Evolutionary conservation across 1,140 invertebrate genomes (phyloP).

Genomic region (Cataglyphis hispanica): DNA sequence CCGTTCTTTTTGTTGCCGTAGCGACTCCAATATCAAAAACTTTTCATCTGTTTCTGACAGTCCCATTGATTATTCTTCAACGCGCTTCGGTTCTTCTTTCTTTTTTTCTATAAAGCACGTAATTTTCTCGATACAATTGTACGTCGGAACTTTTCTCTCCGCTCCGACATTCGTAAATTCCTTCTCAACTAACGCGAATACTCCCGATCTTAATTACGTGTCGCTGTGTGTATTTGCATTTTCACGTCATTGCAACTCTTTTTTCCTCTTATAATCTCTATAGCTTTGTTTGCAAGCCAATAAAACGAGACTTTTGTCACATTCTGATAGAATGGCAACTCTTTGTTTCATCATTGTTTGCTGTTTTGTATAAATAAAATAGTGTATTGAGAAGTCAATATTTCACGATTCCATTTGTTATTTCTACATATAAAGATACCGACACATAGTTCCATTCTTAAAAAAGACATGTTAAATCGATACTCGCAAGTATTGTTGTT

Average conservation of each 20-base stretch:
- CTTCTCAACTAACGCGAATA: neutral
- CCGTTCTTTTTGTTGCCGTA: conserved; percentile 69
- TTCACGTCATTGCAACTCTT: conserved; percentile 31
- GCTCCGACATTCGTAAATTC: conserved; percentile 19
- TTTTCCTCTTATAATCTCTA: conserved; percentile 11
- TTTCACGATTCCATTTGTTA: conserved; percentile 1
- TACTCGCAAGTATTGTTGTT: too few relatives aligned
- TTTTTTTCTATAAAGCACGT: conserved; percentile 44
- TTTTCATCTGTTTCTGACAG: conserved; percentile 67
- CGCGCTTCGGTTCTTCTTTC: conserved; percentile 21
- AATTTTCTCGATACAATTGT: conserved; percentile 61
- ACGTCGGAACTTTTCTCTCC: conserved; percentile 8
- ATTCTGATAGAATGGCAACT: neutral
- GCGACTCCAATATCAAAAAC: conserved; percentile 69
- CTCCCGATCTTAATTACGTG: conserved; percentile 47
- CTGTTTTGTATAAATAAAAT: neutral
- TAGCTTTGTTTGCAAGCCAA: conserved; percentile 10
- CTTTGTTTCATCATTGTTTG: neutral
- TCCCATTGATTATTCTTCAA: conserved; percentile 59
- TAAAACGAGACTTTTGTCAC: neutral
- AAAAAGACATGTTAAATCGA: too few relatives aligned
- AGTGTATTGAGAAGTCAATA: neutral
- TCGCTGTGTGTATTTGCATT: neutral
- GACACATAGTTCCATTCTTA: too few relatives aligned
- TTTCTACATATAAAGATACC: neutral